Evolutionary conservation across 1,140 invertebrate species (phyloP).

Genomic region (Callitettix versicolor): DNA sequence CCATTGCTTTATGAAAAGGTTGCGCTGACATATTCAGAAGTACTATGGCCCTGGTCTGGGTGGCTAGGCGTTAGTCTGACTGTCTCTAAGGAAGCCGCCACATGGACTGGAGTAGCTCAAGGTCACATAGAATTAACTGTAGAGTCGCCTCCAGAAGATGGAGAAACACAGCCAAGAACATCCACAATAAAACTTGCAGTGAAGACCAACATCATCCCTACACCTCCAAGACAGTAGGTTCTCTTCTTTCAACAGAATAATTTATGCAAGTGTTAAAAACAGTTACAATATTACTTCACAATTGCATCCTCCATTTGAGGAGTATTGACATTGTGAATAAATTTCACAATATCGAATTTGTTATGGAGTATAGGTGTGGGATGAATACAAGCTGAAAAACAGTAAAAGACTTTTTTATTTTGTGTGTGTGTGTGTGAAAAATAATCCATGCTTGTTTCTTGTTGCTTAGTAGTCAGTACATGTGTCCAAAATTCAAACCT

Average conservation of each 20-base stretch:
- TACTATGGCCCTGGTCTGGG: constrained; percentile 94
- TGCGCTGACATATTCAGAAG: constrained; percentile 63
- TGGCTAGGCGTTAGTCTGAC: constrained; percentile 69
- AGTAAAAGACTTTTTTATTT: too few species aligned
- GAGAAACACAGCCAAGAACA: constrained; percentile 47
- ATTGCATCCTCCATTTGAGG: too few species aligned
- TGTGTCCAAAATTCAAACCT: too few species aligned
- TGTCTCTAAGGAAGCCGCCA: constrained; percentile 49
- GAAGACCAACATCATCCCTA: constrained; percentile 60
- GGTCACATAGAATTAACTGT: constrained; percentile 78
- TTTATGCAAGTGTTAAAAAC: not conserved
- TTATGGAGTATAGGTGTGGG: too few species aligned
- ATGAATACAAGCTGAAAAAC: too few species aligned
- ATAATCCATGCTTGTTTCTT: too few species aligned
- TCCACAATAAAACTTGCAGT: constrained; percentile 68
- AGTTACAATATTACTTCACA: not conserved
- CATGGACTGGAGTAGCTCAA: constrained; percentile 68
- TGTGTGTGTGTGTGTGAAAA: too few species aligned
- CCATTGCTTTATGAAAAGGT: too few species aligned
- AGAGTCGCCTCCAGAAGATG: constrained; percentile 64
- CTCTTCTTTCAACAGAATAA: too few species aligned
- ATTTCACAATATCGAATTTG: too few species aligned
- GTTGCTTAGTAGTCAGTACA: too few species aligned
- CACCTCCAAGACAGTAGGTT: constrained; percentile 52
- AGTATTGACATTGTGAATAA: too few species aligned